A percentile compares a stretch with the other conserved stretches of the same genome.
phyloP scores from a whole-genome alignment of 2,888 invertebrate genomes.

The Galerucella pusilla region DNA sequence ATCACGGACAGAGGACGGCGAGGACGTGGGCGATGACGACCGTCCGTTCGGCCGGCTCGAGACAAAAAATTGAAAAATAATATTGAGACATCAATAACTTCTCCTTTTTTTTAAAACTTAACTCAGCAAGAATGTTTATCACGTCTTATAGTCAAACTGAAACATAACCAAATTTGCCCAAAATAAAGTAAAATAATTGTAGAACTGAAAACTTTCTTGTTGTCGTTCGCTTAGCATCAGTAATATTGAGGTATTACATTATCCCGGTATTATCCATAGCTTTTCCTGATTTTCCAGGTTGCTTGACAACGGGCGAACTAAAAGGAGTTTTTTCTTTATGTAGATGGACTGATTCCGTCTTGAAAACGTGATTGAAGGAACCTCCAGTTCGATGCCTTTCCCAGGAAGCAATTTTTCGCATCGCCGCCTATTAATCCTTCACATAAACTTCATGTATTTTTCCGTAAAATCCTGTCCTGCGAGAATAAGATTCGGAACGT shows the following conservation, averaged over 20 bases:
- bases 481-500: slow-evolving; percentile 35
- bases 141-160: too few species aligned
- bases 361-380: slow-evolving; percentile 45
- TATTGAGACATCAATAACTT: neutral
- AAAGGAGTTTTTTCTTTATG: slow-evolving; percentile 33
- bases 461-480: slow-evolving; percentile 33
- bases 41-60: neutral
- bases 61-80: slow-evolving; percentile 9
- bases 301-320: slow-evolving; percentile 12
- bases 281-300: slow-evolving; percentile 30
- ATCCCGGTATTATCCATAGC: slow-evolving; percentile 7
- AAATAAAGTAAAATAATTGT: neutral
- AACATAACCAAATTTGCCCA: too few species aligned
- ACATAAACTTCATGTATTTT: slow-evolving; percentile 42
- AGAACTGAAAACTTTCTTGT: neutral
- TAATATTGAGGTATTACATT: slow-evolving; percentile 8
- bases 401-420: slow-evolving; percentile 46
- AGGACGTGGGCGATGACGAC: neutral
- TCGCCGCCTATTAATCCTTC: slow-evolving; percentile 44
- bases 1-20: neutral
- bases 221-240: neutral
- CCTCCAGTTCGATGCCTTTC: slow-evolving; percentile 44
- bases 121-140: too few species aligned
- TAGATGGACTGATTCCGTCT: slow-evolving; percentile 39
- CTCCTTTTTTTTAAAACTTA: neutral